Evolutionary conservation across 2,113 vertebrate species (phyloP), one percentile per base, ranked within the genome.

Genomic region (Thymallus thymallus): DNA sequence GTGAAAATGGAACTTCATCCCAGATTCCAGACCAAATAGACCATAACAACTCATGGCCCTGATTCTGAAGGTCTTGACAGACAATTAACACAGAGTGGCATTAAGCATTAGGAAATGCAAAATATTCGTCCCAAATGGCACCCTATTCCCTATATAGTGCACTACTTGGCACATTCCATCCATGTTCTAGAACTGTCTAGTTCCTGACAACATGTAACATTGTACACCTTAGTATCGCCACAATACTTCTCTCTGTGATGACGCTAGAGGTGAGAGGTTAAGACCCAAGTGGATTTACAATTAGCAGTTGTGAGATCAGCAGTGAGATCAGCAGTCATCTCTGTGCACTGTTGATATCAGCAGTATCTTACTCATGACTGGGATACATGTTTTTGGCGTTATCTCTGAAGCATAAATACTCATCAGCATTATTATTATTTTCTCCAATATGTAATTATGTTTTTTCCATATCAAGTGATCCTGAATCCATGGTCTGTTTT

Each of bases 271-370:
- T 20, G 4, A 55, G 51, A 82, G 58, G 58, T 80, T 30, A 45
- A 45, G 35, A 41, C 35, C 9, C 9, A 1, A 10, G 35, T 41
- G 35, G 35, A 10, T 41, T 41, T 41, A 10, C 35, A 41, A 2
- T 10, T 10, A 2, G 2, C 35, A 41, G 7, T 41, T 10, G 35
- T 41, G 10, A 56, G 29, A 24, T 69, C 64, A 74, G 6, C 23
- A 72, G 77, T 83, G 80, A 86, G 69, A 41, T 83, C 77, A 86
- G 73, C 82, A 48, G 51, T 22, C 0, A 62, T 76, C 48, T 80
- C 72, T 1, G 23, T 73, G 77, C 82, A 72, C 78, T 64, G 75
- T 69, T 75, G 51, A 55, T 16, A 20, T 55, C 51, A 20, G 16
- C 4, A 55, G 51, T 55, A 55, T 55, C 51, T 55, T 14, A 2